Evolutionary conservation across 23 tunicate species (phyloP).

Genomic region (Trididemnum nubilum): DNA sequence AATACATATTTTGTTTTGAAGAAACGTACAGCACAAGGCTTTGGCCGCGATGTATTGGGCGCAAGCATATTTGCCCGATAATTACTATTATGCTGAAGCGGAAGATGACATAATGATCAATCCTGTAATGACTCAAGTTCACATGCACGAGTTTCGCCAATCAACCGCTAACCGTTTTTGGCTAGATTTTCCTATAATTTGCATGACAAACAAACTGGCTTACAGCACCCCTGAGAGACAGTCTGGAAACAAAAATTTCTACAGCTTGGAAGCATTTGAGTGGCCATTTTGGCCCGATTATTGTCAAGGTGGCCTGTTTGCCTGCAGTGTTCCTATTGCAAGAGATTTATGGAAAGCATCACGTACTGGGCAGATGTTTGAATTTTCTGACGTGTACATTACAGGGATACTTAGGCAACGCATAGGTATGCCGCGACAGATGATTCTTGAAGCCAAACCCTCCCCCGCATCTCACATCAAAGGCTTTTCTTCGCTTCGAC

Average conservation of each 20-base stretch:
- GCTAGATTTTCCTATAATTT: conserved; percentile 19
- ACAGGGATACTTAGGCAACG: conserved; percentile 6
- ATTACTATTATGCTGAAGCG: conserved; percentile 15
- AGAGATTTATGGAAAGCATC: conserved; percentile 23
- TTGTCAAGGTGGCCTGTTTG: conserved; percentile 7
- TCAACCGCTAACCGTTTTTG: not conserved
- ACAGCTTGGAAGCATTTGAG: not conserved
- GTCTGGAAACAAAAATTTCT: not conserved
- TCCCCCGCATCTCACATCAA: not conserved
- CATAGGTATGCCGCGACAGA: conserved; percentile 1
- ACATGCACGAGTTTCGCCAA: not conserved
- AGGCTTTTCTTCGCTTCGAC: not conserved
- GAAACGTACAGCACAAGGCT: conserved; percentile 12
- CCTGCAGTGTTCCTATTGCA: not conserved
- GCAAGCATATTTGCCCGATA: not conserved
- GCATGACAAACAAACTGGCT: not conserved
- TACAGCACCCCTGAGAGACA: not conserved
- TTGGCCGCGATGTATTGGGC: conserved; percentile 29
- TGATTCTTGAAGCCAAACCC: conserved; percentile 15
- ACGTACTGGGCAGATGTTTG: not conserved
- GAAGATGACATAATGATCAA: conserved; percentile 21
- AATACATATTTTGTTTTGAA: not conserved
- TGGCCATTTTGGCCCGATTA: conserved; percentile 27
- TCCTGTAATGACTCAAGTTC: not conserved
- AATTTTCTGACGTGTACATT: not conserved